These are phyloP conservation scores for Muntiacus reevesi DNA, from an alignment of 2,113 vertebrate species.

Conservation along the genomic window DNA sequence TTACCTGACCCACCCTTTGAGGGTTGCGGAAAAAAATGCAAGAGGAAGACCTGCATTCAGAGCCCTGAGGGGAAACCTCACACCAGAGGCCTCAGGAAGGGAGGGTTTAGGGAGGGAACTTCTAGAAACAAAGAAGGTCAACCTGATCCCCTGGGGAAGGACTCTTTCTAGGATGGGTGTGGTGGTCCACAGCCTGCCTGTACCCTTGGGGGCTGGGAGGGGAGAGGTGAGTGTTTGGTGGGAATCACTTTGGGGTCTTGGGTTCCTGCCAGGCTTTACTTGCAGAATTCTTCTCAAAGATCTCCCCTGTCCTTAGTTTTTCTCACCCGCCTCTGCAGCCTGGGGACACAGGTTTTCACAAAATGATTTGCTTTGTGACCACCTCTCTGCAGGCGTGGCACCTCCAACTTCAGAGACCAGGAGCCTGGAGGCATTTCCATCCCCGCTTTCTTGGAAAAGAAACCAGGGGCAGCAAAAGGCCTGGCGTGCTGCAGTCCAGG, in stretches of 20 bases:
- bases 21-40: background rate
- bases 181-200: background rate
- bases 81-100: background rate
- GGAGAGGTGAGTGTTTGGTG: background rate
- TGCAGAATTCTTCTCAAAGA: background rate
- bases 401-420: background rate
- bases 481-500: background rate
- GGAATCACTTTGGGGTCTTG: background rate
- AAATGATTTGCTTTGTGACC: background rate
- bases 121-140: background rate
- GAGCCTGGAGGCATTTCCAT: background rate
- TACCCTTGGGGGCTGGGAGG: fast-evolving
- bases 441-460: background rate
- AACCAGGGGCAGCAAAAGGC: fast-evolving
- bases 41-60: background rate
- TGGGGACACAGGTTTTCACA: background rate
- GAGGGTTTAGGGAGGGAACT: background rate
- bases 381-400: background rate
- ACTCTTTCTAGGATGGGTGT: background rate
- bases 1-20: fast-evolving
- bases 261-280: background rate
- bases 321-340: background rate
- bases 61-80: background rate
- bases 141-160: background rate
- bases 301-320: background rate